Evolutionary conservation across 2,113 vertebrate genomes (phyloP), one percentile per base, ranked within the genome.

Genomic region (Apaloderma vittatum): DNA sequence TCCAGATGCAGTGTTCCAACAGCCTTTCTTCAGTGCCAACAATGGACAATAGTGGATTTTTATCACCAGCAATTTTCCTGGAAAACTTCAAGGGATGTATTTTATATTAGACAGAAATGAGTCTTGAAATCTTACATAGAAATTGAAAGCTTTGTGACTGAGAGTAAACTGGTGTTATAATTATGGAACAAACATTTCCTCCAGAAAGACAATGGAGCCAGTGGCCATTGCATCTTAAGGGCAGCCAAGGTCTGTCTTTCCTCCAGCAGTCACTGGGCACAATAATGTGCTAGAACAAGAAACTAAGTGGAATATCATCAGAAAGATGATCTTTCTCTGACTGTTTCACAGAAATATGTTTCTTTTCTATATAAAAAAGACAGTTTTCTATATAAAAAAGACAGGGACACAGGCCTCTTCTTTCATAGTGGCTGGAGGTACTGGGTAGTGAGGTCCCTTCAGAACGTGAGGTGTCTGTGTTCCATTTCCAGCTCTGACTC

Each of bases 401-500:
- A 34, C 48, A 87, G 48, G 7, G 19, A 55, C 0, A 1, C 6
- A 37, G 52, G 17, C 32, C 15, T 75, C 2, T 1, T 51, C 51
- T 82, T 57, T 84, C 9, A 12, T 48, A n/a, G 20, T 36, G 73
- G 23, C 52, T 94, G 55, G 68, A 88, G 34, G 30, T 74, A 46
- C 34, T 74, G 72, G 58, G 86, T 36, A 63, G 34, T 18, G 9
- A 62, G 34, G 48, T 89, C 37, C 23, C 12, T 91, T 32, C 52
- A 86, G 52, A 89, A 94, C 0, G 3, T 89, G 87, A 91, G 43
- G 58, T 61, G 70, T 71, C 71, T 82, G 37, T 92, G 36, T 84
- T 91, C 65, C 74, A 78, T 57, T 65, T 91, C 83, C 88, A 93
- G 36, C 67, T 94, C 86, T 95, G 83, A 96, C 61, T 96, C 93